Evolutionary conservation across 2,113 vertebrate genomes (phyloP), one percentile per base, ranked within the genome.

Genomic region (Catharus bicknelli): DNA sequence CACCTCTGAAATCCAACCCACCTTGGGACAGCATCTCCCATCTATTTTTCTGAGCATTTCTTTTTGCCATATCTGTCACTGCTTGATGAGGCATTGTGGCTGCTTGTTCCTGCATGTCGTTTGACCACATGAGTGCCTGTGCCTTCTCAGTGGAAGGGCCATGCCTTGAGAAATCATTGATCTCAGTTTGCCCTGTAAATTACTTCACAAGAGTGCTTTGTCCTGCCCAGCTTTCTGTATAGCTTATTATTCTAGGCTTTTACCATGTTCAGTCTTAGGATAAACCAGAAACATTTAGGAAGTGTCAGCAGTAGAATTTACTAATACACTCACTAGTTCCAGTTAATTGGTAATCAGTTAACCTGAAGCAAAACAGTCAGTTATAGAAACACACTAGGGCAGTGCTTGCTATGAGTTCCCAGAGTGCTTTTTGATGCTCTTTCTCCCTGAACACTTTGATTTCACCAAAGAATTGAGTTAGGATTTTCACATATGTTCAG

Each of bases 271-370:
- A 66, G 20, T 70, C 30, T 32, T 62, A 47, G 42, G 45, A 79
- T 51, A 93, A 92, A 82, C 5, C 34, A 69, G 51, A 92, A 89
- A 92, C 4, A 6, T 36, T 90, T 69, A 90, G 62, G 36, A 82
- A 79, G 19, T 40, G 20, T 69, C 75, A 61, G 75, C 29, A 69
- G 42, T 43, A 77, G 13, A 68, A 38, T 69, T 91, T 74, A 67
- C 58, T 59, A 47, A 92, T 58, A 17, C 16, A n/a, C 17, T 89
- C 70, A 18, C 55, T 43, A 66, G 47, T 89, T 89, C 29, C 30
- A 29, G 70, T 92, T 92, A 94, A 91, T 82, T 83, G 70, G 69
- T 94, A 57, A 94, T 43, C 30, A 83, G 51, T 92, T 94, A 91
- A 96, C 82, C 83, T 2, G 0, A 87, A 84, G 30, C 55, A 92